A percentile compares a stretch with the other conserved stretches of the same genome.
phyloP scores from a whole-genome alignment of 2,113 vertebrate species.

The Meriones unguiculatus region DNA sequence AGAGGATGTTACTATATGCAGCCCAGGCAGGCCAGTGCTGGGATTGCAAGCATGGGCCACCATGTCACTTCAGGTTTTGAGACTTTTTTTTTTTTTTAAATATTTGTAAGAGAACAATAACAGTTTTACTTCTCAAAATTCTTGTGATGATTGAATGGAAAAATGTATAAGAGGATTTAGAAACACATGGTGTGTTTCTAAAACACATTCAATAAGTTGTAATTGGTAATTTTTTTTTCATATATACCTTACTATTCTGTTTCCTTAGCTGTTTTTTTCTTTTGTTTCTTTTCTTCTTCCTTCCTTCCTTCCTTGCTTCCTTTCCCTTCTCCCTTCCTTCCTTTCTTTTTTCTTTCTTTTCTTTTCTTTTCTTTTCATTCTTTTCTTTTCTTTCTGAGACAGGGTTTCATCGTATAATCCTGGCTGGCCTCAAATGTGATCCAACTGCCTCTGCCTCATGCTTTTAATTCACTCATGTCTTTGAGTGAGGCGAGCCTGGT shows the following conservation, averaged over 20 bases:
- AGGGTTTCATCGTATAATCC: not conserved
- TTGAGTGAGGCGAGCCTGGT: not conserved
- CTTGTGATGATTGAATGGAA: slow-evolving; percentile 22
- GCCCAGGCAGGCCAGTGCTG: not conserved
- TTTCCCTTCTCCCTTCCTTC: too few species aligned
- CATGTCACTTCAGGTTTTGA: slow-evolving; percentile 35
- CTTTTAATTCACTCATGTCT: not conserved
- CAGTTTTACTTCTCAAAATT: slow-evolving; percentile 53
- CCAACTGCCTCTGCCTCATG: not conserved
- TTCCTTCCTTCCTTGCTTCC: not conserved
- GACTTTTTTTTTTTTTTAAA: not conserved
- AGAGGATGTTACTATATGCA: not conserved
- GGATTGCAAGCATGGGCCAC: not conserved
- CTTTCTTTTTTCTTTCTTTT: too few species aligned
- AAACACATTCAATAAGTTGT: not conserved
- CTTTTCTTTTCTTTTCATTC: too few species aligned
- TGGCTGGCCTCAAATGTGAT: not conserved
- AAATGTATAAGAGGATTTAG: slow-evolving; percentile 5
- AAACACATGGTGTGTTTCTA: slow-evolving; percentile 2
- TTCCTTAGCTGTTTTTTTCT: slow-evolving; percentile 24
- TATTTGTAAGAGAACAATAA: slow-evolving; percentile 53
- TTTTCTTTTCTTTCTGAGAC: not conserved
- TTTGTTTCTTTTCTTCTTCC: not conserved
- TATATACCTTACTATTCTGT: slow-evolving; percentile 16
- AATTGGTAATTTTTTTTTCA: slow-evolving; percentile 44